These are phyloP conservation scores for Deilephila elpenor DNA, from an alignment of 2,888 invertebrate species.

Conservation along the genomic window DNA sequence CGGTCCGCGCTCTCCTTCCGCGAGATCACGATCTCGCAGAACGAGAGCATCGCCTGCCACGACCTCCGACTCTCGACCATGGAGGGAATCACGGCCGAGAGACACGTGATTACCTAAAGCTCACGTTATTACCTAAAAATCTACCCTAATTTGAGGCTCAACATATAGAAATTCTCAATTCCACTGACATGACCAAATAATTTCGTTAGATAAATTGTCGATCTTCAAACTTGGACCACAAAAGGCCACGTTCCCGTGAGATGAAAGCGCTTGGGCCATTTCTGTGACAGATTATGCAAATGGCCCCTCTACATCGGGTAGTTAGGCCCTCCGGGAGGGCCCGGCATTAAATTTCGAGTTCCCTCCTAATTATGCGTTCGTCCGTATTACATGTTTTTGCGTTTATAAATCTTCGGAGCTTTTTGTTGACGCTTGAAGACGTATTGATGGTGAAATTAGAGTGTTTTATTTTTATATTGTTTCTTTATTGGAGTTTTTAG, in stretches of 20 bases:
- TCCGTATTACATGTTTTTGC: slow-evolving; percentile 28
- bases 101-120: too few species aligned
- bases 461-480: not conserved
- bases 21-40: too few species aligned
- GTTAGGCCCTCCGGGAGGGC: slow-evolving; percentile 33
- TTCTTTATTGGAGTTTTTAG: not conserved
- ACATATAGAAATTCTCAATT: too few species aligned
- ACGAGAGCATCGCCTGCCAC: too few species aligned
- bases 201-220: not conserved
- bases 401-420: slow-evolving; percentile 13
- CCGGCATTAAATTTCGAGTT: slow-evolving; percentile 38
- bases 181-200: too few species aligned
- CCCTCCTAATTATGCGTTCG: slow-evolving; percentile 37
- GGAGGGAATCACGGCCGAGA: too few species aligned
- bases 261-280: slow-evolving; percentile 37
- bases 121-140: too few species aligned
- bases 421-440: slow-evolving; percentile 5
- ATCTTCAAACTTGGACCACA: slow-evolving; percentile 27
- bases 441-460: slow-evolving; percentile 11
- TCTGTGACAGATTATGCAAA: slow-evolving; percentile 54
- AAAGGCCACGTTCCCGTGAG: slow-evolving; percentile 14
- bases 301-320: slow-evolving; percentile 39
- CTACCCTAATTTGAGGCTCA: too few species aligned
- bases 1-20: too few species aligned
- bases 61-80: too few species aligned